Base-by-base conservation (phyloP, 2,888 invertebrate species). In the Heliconius aoede region DNA sequence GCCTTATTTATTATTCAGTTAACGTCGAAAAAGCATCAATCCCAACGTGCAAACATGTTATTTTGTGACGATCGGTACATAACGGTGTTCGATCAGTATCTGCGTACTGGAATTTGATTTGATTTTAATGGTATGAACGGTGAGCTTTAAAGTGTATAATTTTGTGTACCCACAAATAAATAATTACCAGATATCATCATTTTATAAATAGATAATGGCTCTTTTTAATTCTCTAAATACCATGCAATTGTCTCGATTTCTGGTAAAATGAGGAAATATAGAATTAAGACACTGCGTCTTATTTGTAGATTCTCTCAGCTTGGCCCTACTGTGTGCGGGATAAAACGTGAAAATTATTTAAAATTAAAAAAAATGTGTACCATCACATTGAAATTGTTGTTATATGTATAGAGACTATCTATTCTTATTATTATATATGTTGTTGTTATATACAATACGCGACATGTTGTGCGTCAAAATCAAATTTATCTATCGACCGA, bases 1-100 rank as follows among this genome's bases (percentile, higher is more conserved):
- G 84, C 46, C 46, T 75, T 80, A 86, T 87, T 90, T 87, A 83
- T 84, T 87, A 91, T 89, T 89, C 90, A 82, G 82, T 81, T 83
- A 82, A 83, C 86, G 88, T 87, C 81, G 82, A 82, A 84, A 85
- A 86, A 87, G 84, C 86, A 88, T 84, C 84, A 81, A 84, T 86
- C 82, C 83, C 85, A 88, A 88, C 86, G 85, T 88, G 87, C 87
- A 87, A 84, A 87, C 86, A 87, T 87, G 88, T 89, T 89, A 87
- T 89, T 90, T 89, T 84, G 87, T 87, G 86, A 88, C 83, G 84
- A 85, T 87, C 40, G 74, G 74, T 74, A 87, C 83, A 86, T 91
- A 92, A 91, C 91, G 90, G 91, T 88, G 85, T 82, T 81, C 83
- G 84, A 86, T 88, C 87, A 87, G 85, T 87, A 84, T 84, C 83